Evolutionary conservation across 1,140 invertebrate species (phyloP), one percentile per base, ranked within the genome.

Genomic region (Gryllus bimaculatus): DNA sequence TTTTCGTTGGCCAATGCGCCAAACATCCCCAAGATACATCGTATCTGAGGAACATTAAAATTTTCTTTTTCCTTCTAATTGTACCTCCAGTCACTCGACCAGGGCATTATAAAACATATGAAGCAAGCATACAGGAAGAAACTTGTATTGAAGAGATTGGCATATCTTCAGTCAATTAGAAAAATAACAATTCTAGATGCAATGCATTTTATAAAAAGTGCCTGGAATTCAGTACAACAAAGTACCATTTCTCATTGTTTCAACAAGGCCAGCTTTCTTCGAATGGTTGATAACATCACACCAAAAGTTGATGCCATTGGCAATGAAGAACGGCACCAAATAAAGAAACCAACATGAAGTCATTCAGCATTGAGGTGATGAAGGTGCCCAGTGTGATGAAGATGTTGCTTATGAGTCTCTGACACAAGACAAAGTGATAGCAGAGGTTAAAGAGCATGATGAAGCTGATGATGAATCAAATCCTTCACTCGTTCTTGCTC

Each of bases 171-270:
- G n/a, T 73, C 66, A 13, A 73, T 73, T 1, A 73, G n/a, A 6
- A 73, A 73, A n/a, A 73, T 73, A 15, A 73, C 66, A n/a, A 73
- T 73, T 73, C 66, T 73, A 73, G 66, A 73, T 73, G 66, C 66
- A 13, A 73, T 73, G 66, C 66, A 73, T 73, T 73, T 73, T n/a
- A 3, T 73, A n/a, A 73, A 73, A 73, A 73, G 66, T 73, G 66
- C 66, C 66, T 73, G 66, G 66, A 73, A 73, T n/a, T 73, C 66
- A 2, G 1, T 73, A 6, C 66, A 73, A 73, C 66, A 73, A 73
- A 73, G 66, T n/a, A 73, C 66, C n/a, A 73, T 73, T 2, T 73
- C 66, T 15, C 13, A 73, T n/a, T 73, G 66, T n/a, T 73, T 73
- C 2, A 73, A 73, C n/a, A n/a, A 73, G 66, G 13, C 66, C 66